phyloP scores from a whole-genome alignment of 2,113 vertebrate genomes.

The Sphyrna mokarran region DNA sequence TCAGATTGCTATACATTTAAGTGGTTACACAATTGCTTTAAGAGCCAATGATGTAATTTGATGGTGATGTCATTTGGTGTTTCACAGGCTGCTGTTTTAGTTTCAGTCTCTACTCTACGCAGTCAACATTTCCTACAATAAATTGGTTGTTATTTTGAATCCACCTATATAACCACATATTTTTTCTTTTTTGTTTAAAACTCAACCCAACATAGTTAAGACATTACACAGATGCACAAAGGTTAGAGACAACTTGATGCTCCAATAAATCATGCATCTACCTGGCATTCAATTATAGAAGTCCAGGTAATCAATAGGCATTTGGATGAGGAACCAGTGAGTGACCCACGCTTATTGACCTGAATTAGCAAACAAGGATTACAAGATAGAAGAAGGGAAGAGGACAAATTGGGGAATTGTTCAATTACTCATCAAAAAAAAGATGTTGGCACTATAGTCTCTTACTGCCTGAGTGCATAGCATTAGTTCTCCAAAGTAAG shows the following conservation, averaged over 20 bases:
- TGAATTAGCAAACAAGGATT: background rate
- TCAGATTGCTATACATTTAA: background rate
- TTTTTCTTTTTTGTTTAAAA: too few relatives aligned
- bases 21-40: too few relatives aligned
- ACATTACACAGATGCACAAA: background rate
- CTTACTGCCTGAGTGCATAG: background rate
- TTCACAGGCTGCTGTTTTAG: too few relatives aligned
- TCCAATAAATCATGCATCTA: background rate
- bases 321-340: background rate
- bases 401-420: background rate
- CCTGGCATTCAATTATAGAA: background rate
- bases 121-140: too few relatives aligned
- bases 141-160: too few relatives aligned
- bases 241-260: background rate
- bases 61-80: too few relatives aligned
- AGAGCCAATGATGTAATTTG: too few relatives aligned
- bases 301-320: background rate
- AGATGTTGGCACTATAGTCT: background rate
- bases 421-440: background rate
- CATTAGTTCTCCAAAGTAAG: background rate
- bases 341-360: background rate
- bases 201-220: too few relatives aligned
- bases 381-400: background rate
- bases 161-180: too few relatives aligned
- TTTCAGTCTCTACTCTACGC: too few relatives aligned